Base-by-base conservation (phyloP, 2,888 invertebrate species). In the Bembecia ichneumoniformis region DNA sequence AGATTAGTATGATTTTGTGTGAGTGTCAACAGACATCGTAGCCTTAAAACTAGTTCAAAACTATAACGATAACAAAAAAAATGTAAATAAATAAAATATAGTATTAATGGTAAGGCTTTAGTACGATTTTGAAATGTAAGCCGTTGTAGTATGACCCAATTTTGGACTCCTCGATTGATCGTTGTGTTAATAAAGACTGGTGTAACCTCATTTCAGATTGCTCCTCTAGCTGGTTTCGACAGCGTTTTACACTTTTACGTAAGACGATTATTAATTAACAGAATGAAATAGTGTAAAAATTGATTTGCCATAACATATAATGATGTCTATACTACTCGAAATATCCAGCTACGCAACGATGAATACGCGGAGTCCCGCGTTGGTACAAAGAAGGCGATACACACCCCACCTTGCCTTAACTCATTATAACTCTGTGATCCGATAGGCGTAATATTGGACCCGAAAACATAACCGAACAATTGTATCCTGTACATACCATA, bases 21-120 rank as follows among this genome's bases (percentile, higher is more conserved):
- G 79, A 74, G 76, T 81, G 77, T 80, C 76, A 68, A 63, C 70
- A 75, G 75, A 79, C 73, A 74, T 79, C 77, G 83, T 86, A 87
- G 87, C 86, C 86, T 87, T 87, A 87, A 77, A 81, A 81, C 79
- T 87, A 86, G 87, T 87, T 86, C 87, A 86, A 87, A 87, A 83
- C 82, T 86, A 83, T 75, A 75, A 67, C 73, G 69, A 76, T 71
- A 65, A 66, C 69, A 74, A 71, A 59, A 66, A 65, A 69, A 67
- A 58, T 82, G 81, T 83, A 84, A 71, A 84, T 83, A 83, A 65
- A 68, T 62, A 66, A 74, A 73, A 62, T 68, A 71, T 82, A 81
- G 80, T 74, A 69, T 75, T 81, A 82, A 74, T 2, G 73, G 62
- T 74, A 77, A 82, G 75, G 57, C 58, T 68, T 55, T 82, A 80